Evolutionary conservation across 2,113 vertebrate genomes (phyloP).

Genomic region (Etia nguti): DNA sequence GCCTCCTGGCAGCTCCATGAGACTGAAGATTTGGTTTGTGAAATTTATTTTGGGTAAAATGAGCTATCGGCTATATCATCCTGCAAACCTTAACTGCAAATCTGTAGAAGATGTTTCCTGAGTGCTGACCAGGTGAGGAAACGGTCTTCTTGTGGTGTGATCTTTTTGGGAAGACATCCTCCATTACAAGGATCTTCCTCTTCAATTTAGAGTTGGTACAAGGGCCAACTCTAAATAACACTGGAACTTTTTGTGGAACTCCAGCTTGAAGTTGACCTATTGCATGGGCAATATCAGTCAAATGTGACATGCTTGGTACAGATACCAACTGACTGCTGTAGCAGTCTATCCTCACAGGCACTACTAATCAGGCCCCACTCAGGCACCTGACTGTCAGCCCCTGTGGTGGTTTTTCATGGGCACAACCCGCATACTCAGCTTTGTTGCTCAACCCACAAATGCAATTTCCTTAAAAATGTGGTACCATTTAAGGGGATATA

Average conservation of each 20-base stretch:
- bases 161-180: neutral
- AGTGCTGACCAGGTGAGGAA: accelerated
- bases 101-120: neutral
- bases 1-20: accelerated
- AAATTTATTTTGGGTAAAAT: neutral
- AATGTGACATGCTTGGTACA: neutral
- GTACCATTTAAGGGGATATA: neutral
- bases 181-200: accelerated
- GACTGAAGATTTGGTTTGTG: neutral
- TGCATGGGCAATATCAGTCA: neutral
- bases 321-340: neutral
- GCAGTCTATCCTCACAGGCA: neutral
- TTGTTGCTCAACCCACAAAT: neutral
- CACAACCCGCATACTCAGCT: neutral
- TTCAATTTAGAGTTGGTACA: neutral
- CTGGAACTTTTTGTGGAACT: accelerated
- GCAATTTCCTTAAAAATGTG: neutral
- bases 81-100: neutral
- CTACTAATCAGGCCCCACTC: neutral
- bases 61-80: neutral
- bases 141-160: accelerated
- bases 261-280: neutral
- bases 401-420: neutral
- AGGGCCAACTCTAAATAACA: neutral
- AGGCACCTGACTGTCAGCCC: neutral